These are phyloP conservation scores for Otocyon megalotis DNA, from an alignment of 2,113 vertebrate species.

Conservation along the genomic window DNA sequence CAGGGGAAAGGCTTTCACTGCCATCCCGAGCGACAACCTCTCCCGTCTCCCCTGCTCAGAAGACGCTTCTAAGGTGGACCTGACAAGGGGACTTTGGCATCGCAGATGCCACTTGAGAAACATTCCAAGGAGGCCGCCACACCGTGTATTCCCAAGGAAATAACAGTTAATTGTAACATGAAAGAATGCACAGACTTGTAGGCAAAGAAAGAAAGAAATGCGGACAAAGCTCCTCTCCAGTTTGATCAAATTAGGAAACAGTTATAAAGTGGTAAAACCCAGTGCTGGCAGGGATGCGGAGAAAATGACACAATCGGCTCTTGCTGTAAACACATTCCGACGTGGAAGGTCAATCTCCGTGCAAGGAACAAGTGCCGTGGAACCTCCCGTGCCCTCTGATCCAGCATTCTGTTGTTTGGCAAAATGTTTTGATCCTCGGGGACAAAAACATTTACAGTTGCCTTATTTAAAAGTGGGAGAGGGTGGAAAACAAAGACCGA, in stretches of 20 bases:
- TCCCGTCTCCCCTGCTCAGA: not conserved
- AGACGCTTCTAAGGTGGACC: not conserved
- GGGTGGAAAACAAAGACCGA: not conserved
- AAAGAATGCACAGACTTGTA: not conserved
- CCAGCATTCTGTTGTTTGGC: not conserved
- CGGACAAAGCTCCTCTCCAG: accelerated
- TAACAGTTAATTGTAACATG: accelerated
- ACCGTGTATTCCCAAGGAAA: not conserved
- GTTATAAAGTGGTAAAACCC: not conserved
- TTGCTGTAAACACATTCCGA: not conserved
- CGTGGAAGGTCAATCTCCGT: not conserved
- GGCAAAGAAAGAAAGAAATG: not conserved
- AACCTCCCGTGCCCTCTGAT: accelerated
- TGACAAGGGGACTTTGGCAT: not conserved
- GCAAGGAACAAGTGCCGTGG: accelerated
- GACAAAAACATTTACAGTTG: not conserved
- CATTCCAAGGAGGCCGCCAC: no score
- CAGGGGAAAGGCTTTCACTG: accelerated
- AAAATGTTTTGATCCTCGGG: not conserved
- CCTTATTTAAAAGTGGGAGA: not conserved
- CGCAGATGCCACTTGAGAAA: not conserved
- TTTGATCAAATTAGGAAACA: not conserved
- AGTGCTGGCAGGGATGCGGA: not conserved
- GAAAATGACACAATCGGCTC: not conserved
- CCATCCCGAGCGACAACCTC: not conserved